A percentile compares a stretch with the other conserved stretches of the same genome.
phyloP scores from a whole-genome alignment of 2,797 vertebrate genomes.

The Scomberomorus guttatus region DNA sequence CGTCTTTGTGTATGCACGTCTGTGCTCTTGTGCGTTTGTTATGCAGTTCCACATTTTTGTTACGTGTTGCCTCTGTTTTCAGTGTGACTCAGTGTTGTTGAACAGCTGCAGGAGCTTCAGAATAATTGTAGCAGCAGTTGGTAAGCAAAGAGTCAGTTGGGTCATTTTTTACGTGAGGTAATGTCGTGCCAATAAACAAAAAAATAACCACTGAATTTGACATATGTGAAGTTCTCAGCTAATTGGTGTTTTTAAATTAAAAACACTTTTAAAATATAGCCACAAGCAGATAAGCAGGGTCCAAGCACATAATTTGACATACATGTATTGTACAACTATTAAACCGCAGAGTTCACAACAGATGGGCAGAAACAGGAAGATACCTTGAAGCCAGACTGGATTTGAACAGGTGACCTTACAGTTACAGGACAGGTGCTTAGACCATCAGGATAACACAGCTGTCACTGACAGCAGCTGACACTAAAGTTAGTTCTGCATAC shows the following conservation, averaged over 20 bases:
- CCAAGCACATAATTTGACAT: too few relatives aligned
- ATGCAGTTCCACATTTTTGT: slow-evolving; percentile 2
- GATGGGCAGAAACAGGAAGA: too few relatives aligned
- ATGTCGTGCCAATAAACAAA: not conserved
- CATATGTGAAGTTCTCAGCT: slow-evolving; percentile 21
- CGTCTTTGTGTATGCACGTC: slow-evolving; percentile 37
- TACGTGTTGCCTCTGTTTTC: slow-evolving; percentile 19
- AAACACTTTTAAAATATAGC: too few relatives aligned
- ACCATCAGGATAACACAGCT: too few relatives aligned
- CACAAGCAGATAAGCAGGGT: not conserved
- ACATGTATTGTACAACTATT: too few relatives aligned
- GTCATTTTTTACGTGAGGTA: not conserved
- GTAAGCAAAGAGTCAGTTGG: slow-evolving; percentile 18
- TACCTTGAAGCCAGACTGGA: too few relatives aligned
- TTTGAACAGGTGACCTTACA: too few relatives aligned
- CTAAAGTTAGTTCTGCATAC: too few relatives aligned
- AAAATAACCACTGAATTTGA: not conserved
- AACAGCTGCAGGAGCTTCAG: slow-evolving; percentile 33
- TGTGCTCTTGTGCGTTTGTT: slow-evolving; percentile 21
- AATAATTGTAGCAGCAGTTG: slow-evolving; percentile 35
- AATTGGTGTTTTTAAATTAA: not conserved
- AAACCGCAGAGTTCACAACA: too few relatives aligned
- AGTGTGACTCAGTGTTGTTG: slow-evolving; percentile 38
- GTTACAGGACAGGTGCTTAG: too few relatives aligned
- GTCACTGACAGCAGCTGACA: too few relatives aligned